A percentile compares a stretch with the other conserved stretches of the same genome.
These are phyloP conservation scores for Phrynocephalus vlangalii DNA, from an alignment of 2,797 vertebrate species.

Conservation along the genomic window DNA sequence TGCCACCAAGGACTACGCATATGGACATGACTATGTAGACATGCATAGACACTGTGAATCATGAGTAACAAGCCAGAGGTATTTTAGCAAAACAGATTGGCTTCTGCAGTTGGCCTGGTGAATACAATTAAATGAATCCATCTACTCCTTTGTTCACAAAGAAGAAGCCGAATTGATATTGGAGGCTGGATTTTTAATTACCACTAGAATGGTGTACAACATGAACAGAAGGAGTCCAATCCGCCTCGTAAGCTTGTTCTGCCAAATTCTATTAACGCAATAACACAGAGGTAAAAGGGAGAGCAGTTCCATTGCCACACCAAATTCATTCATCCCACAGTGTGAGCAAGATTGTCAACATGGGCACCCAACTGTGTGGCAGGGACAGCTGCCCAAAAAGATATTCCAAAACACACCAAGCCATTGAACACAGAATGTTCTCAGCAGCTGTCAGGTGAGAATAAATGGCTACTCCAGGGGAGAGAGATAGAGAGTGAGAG, in stretches of 20 bases:
- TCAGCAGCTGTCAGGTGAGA: constrained; percentile 38
- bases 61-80: too few relatives aligned
- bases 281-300: not conserved
- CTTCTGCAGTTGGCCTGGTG: too few relatives aligned
- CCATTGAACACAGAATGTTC: not conserved
- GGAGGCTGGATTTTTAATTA: constrained; percentile 42
- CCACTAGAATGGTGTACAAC: constrained; percentile 16
- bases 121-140: too few relatives aligned
- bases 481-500: not conserved
- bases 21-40: too few relatives aligned
- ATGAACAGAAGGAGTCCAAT: not conserved
- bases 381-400: constrained; percentile 28
- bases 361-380: not conserved
- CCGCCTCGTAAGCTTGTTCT: constrained; percentile 23
- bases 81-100: too few relatives aligned
- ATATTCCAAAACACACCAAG: not conserved
- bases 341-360: not conserved
- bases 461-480: not conserved
- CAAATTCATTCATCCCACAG: not conserved
- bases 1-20: not conserved
- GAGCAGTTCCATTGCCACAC: constrained; percentile 15
- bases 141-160: not conserved
- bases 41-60: too few relatives aligned
- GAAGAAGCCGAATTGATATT: not conserved
- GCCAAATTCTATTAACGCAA: constrained; percentile 25